phyloP scores from a whole-genome alignment of 2,888 invertebrate genomes.

The Diarsia rubi region DNA sequence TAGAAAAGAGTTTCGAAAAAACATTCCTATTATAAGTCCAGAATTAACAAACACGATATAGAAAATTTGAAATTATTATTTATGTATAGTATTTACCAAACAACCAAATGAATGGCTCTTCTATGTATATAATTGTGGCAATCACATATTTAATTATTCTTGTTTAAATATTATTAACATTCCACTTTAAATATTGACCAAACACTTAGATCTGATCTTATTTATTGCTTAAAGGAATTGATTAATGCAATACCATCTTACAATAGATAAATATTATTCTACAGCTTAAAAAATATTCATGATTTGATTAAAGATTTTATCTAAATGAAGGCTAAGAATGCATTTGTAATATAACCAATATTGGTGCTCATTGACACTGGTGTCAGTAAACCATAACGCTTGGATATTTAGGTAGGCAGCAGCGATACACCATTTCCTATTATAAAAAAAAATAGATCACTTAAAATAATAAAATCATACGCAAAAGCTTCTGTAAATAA shows the following conservation, averaged over 20 bases:
- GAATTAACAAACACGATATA: conserved; percentile 43
- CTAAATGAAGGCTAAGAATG: conserved; percentile 29
- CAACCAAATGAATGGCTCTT: neutral
- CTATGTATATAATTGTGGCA: conserved; percentile 7
- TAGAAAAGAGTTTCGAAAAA: conserved; percentile 22
- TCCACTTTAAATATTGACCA: conserved; percentile 41
- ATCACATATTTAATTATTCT: conserved; percentile 13
- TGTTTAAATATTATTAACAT: conserved; percentile 48
- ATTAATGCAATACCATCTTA: conserved; percentile 27
- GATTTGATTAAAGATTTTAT: conserved; percentile 28
- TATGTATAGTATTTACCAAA: conserved; percentile 17
- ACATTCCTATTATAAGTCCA: conserved; percentile 30
- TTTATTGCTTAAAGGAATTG: conserved; percentile 63
- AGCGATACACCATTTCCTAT: conserved; percentile 67
- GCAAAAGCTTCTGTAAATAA: conserved; percentile 79
- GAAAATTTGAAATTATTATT: conserved; percentile 47
- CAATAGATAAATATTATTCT: conserved; percentile 49
- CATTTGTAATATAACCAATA: conserved; percentile 67
- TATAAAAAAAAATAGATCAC: conserved; percentile 58
- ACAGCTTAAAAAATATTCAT: conserved; percentile 37
- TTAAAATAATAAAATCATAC: conserved; percentile 49
- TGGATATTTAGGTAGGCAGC: conserved; percentile 69
- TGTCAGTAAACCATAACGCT: conserved; percentile 54
- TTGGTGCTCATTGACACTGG: conserved; percentile 75
- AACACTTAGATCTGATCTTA: conserved; percentile 62